Conservation (phyloP, 2,888 invertebrate species). For the Itoplectis maculator region DNA sequence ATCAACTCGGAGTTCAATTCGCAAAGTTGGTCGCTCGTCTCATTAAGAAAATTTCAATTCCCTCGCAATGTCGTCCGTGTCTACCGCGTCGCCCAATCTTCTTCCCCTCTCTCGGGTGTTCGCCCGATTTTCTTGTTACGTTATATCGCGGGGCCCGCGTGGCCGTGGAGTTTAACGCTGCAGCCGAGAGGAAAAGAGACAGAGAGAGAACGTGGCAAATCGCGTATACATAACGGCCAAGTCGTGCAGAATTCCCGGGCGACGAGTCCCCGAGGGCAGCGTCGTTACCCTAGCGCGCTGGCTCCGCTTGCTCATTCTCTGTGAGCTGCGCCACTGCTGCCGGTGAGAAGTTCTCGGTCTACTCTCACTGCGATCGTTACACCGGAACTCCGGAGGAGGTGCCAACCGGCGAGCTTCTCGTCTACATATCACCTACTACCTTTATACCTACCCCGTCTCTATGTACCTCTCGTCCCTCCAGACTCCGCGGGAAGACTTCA, state of each 20-base stretch:
- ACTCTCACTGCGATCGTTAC: conserved; percentile 60
- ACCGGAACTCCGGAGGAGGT: conserved; percentile 57
- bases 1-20: conserved; percentile 2
- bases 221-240: conserved; percentile 58
- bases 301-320: conserved; percentile 50
- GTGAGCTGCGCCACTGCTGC: conserved; percentile 32
- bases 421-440: conserved; percentile 46
- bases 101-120: neutral
- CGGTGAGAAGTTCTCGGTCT: conserved; percentile 54
- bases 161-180: conserved; percentile 55
- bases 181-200: conserved; percentile 22
- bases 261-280: conserved; percentile 64
- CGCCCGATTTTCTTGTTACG: conserved; percentile 24
- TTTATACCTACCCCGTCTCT: conserved; percentile 26
- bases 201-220: conserved; percentile 58
- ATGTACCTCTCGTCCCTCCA: conserved; percentile 9
- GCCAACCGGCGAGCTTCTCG: conserved; percentile 59
- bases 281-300: conserved; percentile 59
- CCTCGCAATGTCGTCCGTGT: conserved; percentile 49
- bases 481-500: conserved; percentile 20
- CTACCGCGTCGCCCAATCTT: conserved; percentile 49
- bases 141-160: conserved; percentile 35
- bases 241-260: conserved; percentile 65
- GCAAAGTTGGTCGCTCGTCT: neutral
- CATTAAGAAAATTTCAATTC: conserved; percentile 58